These are phyloP conservation scores for Indri indri DNA, from an alignment of 2,113 vertebrate species.

Conservation along the genomic window DNA sequence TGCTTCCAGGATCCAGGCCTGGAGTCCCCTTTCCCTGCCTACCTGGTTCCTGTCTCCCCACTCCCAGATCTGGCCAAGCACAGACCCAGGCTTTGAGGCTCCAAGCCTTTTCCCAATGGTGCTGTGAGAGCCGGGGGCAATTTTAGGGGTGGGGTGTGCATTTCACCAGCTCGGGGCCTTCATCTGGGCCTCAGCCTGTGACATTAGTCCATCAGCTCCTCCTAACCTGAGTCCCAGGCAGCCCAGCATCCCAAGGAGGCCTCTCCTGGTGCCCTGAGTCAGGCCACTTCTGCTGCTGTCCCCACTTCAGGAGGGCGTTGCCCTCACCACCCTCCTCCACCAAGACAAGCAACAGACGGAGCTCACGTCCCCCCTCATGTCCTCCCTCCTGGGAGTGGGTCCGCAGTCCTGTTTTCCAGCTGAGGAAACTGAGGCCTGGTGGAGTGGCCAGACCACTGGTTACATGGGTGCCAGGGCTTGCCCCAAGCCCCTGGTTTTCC, in stretches of 20 bases:
- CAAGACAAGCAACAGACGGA: fast-evolving
- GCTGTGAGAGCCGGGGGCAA: not conserved
- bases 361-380: not conserved
- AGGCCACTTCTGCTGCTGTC: not conserved
- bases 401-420: not conserved
- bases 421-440: not conserved
- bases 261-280: not conserved
- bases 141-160: not conserved
- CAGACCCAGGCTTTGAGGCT: not conserved
- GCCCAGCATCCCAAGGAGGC: not conserved
- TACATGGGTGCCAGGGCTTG: not conserved
- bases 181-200: not conserved
- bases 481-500: not conserved
- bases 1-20: not conserved
- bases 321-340: fast-evolving
- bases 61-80: not conserved
- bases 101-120: not conserved
- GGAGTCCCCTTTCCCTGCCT: not conserved
- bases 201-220: not conserved
- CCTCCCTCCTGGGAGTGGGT: fast-evolving
- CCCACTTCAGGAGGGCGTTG: fast-evolving
- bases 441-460: fast-evolving
- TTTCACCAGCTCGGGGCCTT: not conserved
- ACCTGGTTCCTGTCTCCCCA: not conserved
- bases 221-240: not conserved